Base-by-base conservation (phyloP, 2,797 vertebrate species). In the Tangara arthus region DNA sequence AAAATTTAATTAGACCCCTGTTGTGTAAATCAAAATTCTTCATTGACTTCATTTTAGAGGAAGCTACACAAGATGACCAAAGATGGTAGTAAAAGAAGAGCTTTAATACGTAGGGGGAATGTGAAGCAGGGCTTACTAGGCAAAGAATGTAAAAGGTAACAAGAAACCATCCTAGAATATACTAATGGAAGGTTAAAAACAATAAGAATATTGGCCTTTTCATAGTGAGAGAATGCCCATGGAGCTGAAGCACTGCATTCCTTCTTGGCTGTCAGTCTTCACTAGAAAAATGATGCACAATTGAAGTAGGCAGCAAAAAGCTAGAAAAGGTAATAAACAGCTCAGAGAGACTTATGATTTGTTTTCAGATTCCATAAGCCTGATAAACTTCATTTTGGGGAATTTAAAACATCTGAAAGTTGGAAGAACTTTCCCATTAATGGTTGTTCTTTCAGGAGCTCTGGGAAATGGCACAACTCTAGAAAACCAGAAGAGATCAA, bases 171-270 rank as follows among this genome's bases (percentile, higher is more conserved):
- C 20, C 13, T 53, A 55, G 32, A 85, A 70, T 17, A 49, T 23
- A 35, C 5, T 37, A 88, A 15, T 0, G 0, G 28, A 8, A 69
- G 17, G 5, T 4, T 14, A 26, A 55, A 63, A 71, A 3, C 3
- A 23, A 8, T 13, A 0, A 52, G 60, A 60, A 28, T 9, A 2
- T 24, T 64, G 5, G 8, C 14, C 21, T 75, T 12, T 73, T 53
- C 12, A 21, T 10, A 87, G 22, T n/a, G 11, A 55, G 15, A 59
- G 18, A 8, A 39, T 71, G 19, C 12, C 17, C 42, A 56, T 16
- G 75, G 64, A 75, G 60, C 15, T 83, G 28, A 63, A 64, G 32
- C n/a, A 39, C 39, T 42, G 5, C 27, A 21, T 34, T 3, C 4
- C 8, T 13, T 9, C 20, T 59, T 82, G 37, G 34, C 19, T 80